Evolutionary conservation across 2,797 vertebrate genomes (phyloP), one percentile per base, ranked within the genome.

Genomic region (Peromyscus aztecus): DNA sequence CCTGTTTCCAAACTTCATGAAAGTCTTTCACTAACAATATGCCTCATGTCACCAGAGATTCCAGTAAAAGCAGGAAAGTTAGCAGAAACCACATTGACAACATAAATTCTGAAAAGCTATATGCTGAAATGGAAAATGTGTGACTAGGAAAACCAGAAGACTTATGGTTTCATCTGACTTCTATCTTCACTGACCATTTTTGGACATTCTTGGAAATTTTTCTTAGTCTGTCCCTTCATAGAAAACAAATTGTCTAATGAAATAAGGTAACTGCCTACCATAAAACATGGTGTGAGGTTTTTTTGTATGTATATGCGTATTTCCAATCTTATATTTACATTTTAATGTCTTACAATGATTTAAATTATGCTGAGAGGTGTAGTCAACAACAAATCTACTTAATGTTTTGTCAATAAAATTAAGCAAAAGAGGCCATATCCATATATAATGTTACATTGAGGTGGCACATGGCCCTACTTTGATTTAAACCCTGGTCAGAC

Each of bases 381-480:
- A 89, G 23, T 14, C 92, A 83, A 80, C 24, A 89, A 37, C 13
- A 65, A 23, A 14, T 87, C 34, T 76, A 57, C 19, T 89, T 93
- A 84, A 89, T 43, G 34, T 90, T 89, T 91, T 80, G 24, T 91
- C n/a, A 71, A 43, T 59, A 16, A 87, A 95, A 89, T 89, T 78
- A 89, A 96, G 4, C 1, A 29, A 31, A 84, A 16, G 29, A 10
- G 59, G 31, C 7, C 77, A 19, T 90, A 37, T 69, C 49, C 16
- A 71, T 27, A 76, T 85, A 77, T 57, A 84, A 55, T 96, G 63
- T 87, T 87, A 91, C 65, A 76, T n/a, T 92, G 27, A 95, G 16
- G 8, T 94, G 43, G 31, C 52, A 40, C 0, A n/a, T 87, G 24
- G 16, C 2, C 16, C 16, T 80, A 69, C 21, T 85, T 85, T 59